Evolutionary conservation across 2,797 vertebrate species (phyloP).

Genomic region (Numenius phaeopus): DNA sequence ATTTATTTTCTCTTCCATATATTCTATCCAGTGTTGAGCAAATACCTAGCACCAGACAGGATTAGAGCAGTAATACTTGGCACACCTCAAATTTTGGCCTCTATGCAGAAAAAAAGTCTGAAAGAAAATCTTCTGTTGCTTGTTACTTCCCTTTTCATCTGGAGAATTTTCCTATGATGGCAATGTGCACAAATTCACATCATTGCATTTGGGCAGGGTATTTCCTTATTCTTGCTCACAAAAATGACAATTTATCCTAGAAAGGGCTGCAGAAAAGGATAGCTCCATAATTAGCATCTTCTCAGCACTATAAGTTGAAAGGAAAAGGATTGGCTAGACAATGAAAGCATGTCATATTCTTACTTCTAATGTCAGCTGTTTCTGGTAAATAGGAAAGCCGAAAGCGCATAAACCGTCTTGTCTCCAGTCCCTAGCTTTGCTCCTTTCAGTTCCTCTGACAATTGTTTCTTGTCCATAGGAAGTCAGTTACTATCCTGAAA

Average conservation of each 20-base stretch:
- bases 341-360: background rate
- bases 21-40: background rate
- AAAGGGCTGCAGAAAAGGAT: background rate
- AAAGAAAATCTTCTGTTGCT: background rate
- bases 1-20: background rate
- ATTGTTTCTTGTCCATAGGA: background rate
- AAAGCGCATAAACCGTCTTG: background rate
- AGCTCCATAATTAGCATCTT: background rate
- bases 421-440: background rate
- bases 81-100: background rate
- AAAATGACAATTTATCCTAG: background rate
- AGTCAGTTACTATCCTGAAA: background rate
- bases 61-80: background rate
- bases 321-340: background rate
- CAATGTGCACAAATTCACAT: rapidly evolving
- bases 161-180: background rate
- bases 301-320: background rate
- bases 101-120: background rate
- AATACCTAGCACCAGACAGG: background rate
- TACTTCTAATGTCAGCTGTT: background rate
- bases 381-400: background rate
- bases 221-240: background rate
- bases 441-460: background rate
- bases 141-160: background rate
- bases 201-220: background rate